Percentiles rank a stretch among this genome's conserved stretches.
These are phyloP conservation scores for Philereme vetulata DNA, from an alignment of 2,888 invertebrate species.

Conservation along the genomic window DNA sequence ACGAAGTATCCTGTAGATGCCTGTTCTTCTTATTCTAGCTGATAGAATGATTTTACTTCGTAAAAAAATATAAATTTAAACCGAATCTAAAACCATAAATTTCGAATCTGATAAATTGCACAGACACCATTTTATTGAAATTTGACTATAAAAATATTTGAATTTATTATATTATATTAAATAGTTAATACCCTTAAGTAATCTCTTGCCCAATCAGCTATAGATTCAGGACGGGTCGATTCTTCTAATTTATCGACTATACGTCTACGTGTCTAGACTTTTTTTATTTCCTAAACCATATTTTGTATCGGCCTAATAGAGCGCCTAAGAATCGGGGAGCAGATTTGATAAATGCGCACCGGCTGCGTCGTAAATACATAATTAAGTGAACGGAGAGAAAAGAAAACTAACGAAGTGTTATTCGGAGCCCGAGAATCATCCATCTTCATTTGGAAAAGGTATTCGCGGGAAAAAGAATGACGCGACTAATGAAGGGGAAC, in stretches of 20 bases:
- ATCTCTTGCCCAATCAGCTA: too few relatives aligned
- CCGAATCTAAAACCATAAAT: too few relatives aligned
- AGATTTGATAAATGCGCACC: slow-evolving; percentile 16
- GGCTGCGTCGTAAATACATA: slow-evolving; percentile 24
- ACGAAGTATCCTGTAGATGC: too few relatives aligned
- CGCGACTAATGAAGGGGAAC: slow-evolving; percentile 49
- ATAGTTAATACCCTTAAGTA: too few relatives aligned
- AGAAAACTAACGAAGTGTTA: slow-evolving; percentile 47
- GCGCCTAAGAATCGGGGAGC: background rate
- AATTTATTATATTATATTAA: too few relatives aligned
- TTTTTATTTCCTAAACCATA: background rate
- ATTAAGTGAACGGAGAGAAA: slow-evolving; percentile 24
- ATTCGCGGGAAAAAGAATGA: slow-evolving; percentile 45
- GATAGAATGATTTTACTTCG: too few relatives aligned
- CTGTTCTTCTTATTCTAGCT: too few relatives aligned
- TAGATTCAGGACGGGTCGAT: background rate
- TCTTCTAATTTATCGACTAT: background rate
- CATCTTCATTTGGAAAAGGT: slow-evolving; percentile 57
- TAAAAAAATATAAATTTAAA: too few relatives aligned
- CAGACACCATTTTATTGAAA: too few relatives aligned
- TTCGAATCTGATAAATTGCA: too few relatives aligned
- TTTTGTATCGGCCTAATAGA: background rate
- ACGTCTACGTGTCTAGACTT: background rate
- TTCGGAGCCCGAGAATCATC: slow-evolving; percentile 46
- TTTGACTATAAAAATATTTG: too few relatives aligned